Conservation (phyloP, 1,140 invertebrate genomes). For the Zaprionus ornatus region DNA sequence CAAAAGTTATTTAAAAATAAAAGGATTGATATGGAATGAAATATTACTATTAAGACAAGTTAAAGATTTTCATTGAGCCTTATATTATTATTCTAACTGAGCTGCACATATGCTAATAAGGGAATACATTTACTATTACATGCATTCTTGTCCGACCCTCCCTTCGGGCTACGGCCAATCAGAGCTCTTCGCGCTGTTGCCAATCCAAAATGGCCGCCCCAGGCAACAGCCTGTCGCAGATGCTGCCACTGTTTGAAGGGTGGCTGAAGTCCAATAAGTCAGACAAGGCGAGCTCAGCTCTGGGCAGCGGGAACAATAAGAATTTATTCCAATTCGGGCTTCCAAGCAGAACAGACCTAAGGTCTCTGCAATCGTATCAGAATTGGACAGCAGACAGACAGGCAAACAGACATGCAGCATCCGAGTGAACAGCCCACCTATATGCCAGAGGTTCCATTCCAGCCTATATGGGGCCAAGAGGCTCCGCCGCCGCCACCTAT, state of each 20-base stretch:
- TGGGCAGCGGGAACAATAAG: constrained; percentile 44
- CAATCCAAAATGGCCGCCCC: constrained; percentile 69
- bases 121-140: not conserved
- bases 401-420: constrained; percentile 68
- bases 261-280: constrained; percentile 69
- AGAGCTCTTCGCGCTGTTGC: constrained; percentile 52
- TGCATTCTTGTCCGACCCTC: constrained; percentile 19
- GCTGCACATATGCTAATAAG: not conserved
- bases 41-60: too few relatives aligned
- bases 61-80: too few relatives aligned
- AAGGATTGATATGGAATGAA: too few relatives aligned
- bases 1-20: too few relatives aligned
- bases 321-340: constrained; percentile 69
- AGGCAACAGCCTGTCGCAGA: constrained; percentile 17
- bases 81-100: too few relatives aligned
- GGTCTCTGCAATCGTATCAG: constrained; percentile 46
- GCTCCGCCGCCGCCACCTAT: constrained; percentile 79
- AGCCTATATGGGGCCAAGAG: constrained; percentile 76
- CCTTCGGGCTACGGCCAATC: constrained; percentile 41
- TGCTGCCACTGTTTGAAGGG: constrained; percentile 26
- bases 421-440: constrained; percentile 72
- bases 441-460: constrained; percentile 83
- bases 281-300: constrained; percentile 29
- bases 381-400: constrained; percentile 7
- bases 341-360: constrained; percentile 71